Percentiles rank a stretch among this genome's conserved stretches.
Conservation (phyloP, 2,797 vertebrate species). For the Amniataba percoides region DNA sequence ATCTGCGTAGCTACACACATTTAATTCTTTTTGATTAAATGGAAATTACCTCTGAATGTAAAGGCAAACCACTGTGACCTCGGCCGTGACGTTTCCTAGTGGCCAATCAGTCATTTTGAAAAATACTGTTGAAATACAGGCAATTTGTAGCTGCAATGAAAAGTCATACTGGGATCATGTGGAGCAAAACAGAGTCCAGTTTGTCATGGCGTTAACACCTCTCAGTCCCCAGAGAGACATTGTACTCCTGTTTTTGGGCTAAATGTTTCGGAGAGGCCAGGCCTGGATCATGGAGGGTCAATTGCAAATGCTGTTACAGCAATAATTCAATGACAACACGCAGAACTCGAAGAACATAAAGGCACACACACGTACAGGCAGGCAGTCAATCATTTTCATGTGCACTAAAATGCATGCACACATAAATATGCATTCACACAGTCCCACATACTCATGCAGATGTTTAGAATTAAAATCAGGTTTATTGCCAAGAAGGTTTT, state of each 20-base stretch:
- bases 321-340: conserved; percentile 44
- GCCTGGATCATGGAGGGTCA: conserved; percentile 54
- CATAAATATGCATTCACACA: conserved; percentile 3
- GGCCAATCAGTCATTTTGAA: conserved; percentile 41
- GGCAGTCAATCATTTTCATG: conserved; percentile 30
- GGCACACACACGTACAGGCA: neutral
- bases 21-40: conserved; percentile 20
- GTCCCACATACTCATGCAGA: neutral
- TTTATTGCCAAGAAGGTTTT: neutral
- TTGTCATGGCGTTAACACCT: conserved; percentile 68
- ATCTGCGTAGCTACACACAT: neutral
- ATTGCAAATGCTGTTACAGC: conserved; percentile 42
- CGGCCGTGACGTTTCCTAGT: conserved; percentile 6
- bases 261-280: conserved; percentile 34
- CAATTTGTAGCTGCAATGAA: conserved; percentile 68
- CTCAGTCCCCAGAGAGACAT: conserved; percentile 59
- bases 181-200: conserved; percentile 66
- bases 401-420: neutral
- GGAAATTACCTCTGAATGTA: conserved; percentile 23
- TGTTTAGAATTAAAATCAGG: neutral
- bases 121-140: conserved; percentile 45
- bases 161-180: conserved; percentile 36
- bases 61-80: conserved; percentile 26
- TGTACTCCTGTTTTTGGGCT: conserved; percentile 19
- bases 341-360: conserved; percentile 3